Evolutionary conservation across 2,888 invertebrate species (phyloP), one percentile per base, ranked within the genome.

Genomic region (Mythimna pallens): DNA sequence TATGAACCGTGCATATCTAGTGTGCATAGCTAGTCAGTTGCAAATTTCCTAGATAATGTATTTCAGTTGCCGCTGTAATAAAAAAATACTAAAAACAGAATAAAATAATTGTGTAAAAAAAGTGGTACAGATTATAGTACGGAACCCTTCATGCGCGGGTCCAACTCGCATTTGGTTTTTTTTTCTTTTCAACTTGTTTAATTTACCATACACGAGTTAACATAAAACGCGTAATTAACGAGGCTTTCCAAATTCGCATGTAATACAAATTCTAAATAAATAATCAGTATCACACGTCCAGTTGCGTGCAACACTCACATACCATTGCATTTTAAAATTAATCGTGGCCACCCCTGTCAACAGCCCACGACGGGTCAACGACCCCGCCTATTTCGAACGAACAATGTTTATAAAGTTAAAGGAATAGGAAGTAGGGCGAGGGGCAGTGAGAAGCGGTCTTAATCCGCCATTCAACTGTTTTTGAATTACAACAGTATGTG

Each of bases 291-390:
- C 76, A 82, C 85, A 86, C 84, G 80, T 84, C 78, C 62, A 22
- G 76, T 94, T 86, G 95, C 94, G 94, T 95, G 94, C 87, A 85
- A 84, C 83, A 87, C 89, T 87, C 90, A 92, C 93, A 93, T 93
- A 93, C 89, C 91, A 89, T 89, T 92, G 91, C 92, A 92, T 94
- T 95, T 95, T 93, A 93, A 93, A 94, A 94, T 94, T 93, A 95
- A 95, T 94, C 91, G 92, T 81, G 87, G 87, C 92, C 92, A 93
- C 95, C 95, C 95, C 92, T 94, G 94, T 94, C 94, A 93, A 84
- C 90, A 88, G 88, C 86, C 82, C 80, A 80, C 81, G 78, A 88
- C 88, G 88, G 95, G 94, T 94, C 95, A 87, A 83, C 85, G 94
- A 95, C 93, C 95, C 89, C 92, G 89, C 85, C 88, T 92, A 94